These are phyloP conservation scores for Anastrepha obliqua DNA, from an alignment of 1,140 invertebrate species.

Conservation along the genomic window DNA sequence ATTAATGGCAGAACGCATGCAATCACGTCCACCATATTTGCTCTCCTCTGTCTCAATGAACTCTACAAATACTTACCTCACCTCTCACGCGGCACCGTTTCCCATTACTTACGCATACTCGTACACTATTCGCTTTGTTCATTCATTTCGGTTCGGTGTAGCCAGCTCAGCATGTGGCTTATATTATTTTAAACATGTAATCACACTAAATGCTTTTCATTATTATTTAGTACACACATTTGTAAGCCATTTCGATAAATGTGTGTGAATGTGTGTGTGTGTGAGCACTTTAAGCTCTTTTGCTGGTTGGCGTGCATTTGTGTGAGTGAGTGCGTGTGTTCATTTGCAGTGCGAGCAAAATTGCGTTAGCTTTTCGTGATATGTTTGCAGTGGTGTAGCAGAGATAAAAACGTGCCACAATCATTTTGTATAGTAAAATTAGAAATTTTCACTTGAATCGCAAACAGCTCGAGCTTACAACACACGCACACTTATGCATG, in stretches of 20 bases:
- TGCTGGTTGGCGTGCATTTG: not conserved
- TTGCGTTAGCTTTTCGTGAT: not conserved
- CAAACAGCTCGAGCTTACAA: not conserved
- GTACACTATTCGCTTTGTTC: not conserved
- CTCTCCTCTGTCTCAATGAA: no score
- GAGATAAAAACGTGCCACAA: conserved; percentile 49
- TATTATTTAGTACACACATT: conserved; percentile 30
- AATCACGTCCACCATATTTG: no score
- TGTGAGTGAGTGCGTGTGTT: not conserved
- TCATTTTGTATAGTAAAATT: conserved; percentile 25
- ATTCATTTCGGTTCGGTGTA: not conserved
- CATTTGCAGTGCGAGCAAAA: not conserved
- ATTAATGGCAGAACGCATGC: no score
- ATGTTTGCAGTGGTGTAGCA: not conserved
- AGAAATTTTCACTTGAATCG: conserved; percentile 16
- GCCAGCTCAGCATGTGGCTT: conserved; percentile 41
- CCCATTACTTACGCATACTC: not conserved
- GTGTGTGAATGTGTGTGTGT: not conserved
- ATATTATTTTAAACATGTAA: conserved; percentile 51
- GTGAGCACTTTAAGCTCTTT: not conserved
- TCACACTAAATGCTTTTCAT: conserved; percentile 50
- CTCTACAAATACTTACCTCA: no score
- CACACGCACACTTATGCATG: not conserved
- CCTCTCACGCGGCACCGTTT: no score
- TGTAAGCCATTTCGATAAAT: conserved; percentile 1